phyloP scores from a whole-genome alignment of 2,888 invertebrate genomes.

The Ceratothoa steindachneri region DNA sequence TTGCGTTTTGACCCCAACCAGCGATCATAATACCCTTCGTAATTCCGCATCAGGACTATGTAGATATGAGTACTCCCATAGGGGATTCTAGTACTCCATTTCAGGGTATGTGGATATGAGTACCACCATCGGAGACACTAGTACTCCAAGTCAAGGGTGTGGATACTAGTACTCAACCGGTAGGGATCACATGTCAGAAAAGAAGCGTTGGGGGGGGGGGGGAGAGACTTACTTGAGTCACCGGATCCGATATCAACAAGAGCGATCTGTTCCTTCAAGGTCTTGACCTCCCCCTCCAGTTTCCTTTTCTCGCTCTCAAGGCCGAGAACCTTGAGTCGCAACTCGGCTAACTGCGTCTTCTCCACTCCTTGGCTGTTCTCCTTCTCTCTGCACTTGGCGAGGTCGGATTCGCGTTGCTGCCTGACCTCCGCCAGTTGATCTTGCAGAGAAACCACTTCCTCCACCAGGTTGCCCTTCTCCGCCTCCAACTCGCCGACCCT shows the following conservation, averaged over 20 bases:
- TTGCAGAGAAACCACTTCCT: constrained; percentile 41
- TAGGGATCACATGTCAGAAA: no score
- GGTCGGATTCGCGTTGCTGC: not conserved
- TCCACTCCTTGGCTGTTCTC: not conserved
- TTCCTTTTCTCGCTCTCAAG: constrained; percentile 36
- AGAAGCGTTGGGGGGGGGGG: no score
- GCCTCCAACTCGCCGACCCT: constrained; percentile 35
- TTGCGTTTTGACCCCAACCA: no score
- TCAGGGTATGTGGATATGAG: no score
- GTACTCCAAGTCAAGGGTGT: no score
- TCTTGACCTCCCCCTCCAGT: constrained; percentile 34
- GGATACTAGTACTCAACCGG: no score
- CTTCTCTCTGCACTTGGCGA: not conserved
- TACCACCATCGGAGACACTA: no score
- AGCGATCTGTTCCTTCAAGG: constrained; percentile 27
- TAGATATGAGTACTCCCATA: no score
- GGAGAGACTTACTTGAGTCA: no score
- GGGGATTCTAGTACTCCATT: no score
- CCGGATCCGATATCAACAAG: constrained; percentile 8
- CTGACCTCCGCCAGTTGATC: constrained; percentile 18
- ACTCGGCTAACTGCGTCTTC: not conserved
- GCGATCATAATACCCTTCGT: no score
- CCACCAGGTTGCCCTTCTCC: constrained; percentile 42
- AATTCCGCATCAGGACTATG: no score
- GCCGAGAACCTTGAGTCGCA: constrained; percentile 23